Evolutionary conservation across 1,140 invertebrate species (phyloP), one percentile per base, ranked within the genome.

Genomic region (Papilio xuthus): DNA sequence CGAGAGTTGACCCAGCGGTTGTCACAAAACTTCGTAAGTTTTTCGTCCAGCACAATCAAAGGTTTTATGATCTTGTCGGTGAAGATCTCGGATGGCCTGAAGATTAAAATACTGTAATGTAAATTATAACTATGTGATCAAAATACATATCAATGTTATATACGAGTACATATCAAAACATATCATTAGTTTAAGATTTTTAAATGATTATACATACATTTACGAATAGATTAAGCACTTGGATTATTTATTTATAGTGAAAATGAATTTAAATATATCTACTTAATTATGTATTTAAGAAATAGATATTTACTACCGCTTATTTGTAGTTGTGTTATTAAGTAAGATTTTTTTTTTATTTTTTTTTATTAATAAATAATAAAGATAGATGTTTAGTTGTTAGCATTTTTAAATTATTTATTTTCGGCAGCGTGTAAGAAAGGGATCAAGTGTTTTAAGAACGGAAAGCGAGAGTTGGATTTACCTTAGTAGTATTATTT

Each of bases 41-140:
- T 94, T 99, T 99, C 94, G 96, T 96, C 83, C 98, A 98, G 83
- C 98, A 99, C 94, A 99, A 99, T 94, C 97, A 98, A 88, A 96
- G 97, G 86, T 99, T 99, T 90, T 99, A 99, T 90, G 97, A 98
- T 82, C 96, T 99, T 88, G 96, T 99, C 15, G 98, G 98, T 10
- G 96, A 97, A 90, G 97, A 99, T 93, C 96, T 99, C 71, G 97
- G 97, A 26, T 99, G 98, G 98, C 97, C 97, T 20, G 97, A 97
- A 86, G 96, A 97, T 89, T 97, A 95, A 84, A 67, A 12, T 41
- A 41, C 1, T 42, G 42, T 73, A 18, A 77, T 76, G 56, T 23
- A 47, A 63, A 80, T 67, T 79, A 84, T 60, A 84, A 82, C 74
- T 82, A 89, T 92, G 90, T 92, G 89, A 92, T 90, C 69, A 76